These are phyloP conservation scores for Antechinus flavipes DNA, from an alignment of 2,113 vertebrate species.

Conservation along the genomic window DNA sequence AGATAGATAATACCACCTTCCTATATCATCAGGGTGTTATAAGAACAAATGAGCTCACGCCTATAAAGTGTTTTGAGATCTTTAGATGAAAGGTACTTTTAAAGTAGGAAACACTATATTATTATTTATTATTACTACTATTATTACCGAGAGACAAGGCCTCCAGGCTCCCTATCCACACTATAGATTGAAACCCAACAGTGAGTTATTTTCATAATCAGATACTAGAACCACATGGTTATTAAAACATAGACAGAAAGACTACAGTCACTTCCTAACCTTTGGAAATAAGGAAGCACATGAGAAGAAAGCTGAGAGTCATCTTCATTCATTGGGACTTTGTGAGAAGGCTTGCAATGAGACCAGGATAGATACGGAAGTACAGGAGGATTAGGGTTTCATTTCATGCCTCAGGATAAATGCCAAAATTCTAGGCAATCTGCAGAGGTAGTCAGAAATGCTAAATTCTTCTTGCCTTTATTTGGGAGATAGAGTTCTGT, in stretches of 20 bases:
- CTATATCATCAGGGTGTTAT: not conserved
- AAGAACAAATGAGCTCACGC: not conserved
- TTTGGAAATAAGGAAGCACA: not conserved
- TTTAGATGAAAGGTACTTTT: not conserved
- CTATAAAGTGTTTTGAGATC: not conserved
- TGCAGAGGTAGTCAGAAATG: not conserved
- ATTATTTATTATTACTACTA: not conserved
- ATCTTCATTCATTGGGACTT: not conserved
- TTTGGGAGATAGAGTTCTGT: not conserved
- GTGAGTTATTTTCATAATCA: not conserved
- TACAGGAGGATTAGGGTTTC: not conserved
- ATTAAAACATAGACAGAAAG: not conserved
- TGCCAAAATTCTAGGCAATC: not conserved
- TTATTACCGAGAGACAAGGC: not conserved
- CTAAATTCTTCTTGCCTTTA: not conserved
- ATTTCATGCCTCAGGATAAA: not conserved
- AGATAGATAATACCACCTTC: not conserved
- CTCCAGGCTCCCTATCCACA: not conserved
- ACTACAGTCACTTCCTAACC: not conserved
- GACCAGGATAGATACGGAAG: not conserved
- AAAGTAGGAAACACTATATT: not conserved
- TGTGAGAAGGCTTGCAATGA: not conserved
- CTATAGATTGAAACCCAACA: not conserved
- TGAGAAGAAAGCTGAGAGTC: not conserved
- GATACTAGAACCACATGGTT: not conserved